phyloP scores from a whole-genome alignment of 1,140 invertebrate genomes.

The Drosophila athabasca region DNA sequence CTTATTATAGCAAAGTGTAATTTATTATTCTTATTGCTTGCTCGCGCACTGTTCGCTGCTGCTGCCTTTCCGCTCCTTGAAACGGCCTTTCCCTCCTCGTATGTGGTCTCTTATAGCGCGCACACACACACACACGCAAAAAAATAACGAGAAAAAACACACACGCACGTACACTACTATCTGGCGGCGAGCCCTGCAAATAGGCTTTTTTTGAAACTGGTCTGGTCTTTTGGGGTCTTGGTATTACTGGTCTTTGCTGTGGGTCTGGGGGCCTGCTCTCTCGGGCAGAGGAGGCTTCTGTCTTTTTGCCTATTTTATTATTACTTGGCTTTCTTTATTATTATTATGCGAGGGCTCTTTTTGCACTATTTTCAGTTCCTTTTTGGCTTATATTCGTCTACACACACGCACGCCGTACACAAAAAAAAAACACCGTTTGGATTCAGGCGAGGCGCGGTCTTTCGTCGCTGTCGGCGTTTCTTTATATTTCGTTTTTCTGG shows the following conservation, averaged over 20 bases:
- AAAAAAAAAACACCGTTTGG: constrained; percentile 21
- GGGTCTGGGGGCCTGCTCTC: constrained; percentile 18
- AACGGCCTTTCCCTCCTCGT: constrained; percentile 73
- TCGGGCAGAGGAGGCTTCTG: constrained; percentile 22
- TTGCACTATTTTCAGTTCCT: constrained; percentile 78
- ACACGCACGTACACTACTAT: constrained; percentile 39
- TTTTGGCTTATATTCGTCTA: constrained; percentile 57
- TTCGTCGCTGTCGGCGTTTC: constrained; percentile 36
- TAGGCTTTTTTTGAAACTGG: constrained; percentile 75
- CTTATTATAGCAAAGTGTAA: constrained; percentile 83
- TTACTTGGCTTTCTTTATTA: constrained; percentile 38
- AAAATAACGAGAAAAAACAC: constrained; percentile 13
- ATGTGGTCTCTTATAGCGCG: constrained; percentile 68
- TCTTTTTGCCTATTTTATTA: constrained; percentile 73
- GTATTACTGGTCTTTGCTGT: constrained; percentile 14
- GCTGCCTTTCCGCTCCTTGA: constrained; percentile 73
- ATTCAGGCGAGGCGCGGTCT: constrained; percentile 59
- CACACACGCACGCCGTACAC: constrained; percentile 44
- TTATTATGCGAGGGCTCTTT: constrained; percentile 8
- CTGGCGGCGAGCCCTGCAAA: constrained; percentile 63
- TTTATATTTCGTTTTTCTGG: constrained; percentile 66
- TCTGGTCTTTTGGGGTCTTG: constrained; percentile 43
- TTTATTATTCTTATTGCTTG: constrained; percentile 83
- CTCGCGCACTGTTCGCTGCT: constrained; percentile 48
- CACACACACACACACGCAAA: constrained; percentile 35